Percentiles rank a stretch among this genome's conserved stretches.
Evolutionary conservation across 2,113 vertebrate genomes (phyloP).

Genomic region (Carollia perspicillata): DNA sequence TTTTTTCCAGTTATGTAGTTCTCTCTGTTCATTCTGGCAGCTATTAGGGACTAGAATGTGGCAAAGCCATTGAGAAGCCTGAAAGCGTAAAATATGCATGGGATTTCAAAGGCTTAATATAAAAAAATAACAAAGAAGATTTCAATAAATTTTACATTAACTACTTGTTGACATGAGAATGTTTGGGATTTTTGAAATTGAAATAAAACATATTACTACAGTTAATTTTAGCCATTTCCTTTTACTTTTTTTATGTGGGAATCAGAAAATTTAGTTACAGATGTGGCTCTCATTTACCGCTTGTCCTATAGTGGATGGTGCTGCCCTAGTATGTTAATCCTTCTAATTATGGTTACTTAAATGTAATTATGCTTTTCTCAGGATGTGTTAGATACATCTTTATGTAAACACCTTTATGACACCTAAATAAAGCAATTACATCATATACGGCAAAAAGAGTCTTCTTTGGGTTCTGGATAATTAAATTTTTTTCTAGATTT

Average conservation of each 20-base stretch:
- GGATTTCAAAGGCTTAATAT: neutral
- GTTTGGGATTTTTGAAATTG: too few species aligned
- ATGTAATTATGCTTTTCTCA: neutral
- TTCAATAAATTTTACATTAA: too few species aligned
- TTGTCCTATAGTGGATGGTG: neutral
- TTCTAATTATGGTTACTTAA: neutral
- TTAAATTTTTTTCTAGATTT: neutral
- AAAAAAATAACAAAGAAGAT: neutral
- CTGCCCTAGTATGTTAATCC: neutral
- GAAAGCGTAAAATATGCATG: neutral
- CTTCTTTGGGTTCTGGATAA: neutral
- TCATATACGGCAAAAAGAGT: neutral
- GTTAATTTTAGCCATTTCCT: neutral
- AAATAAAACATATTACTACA: too few species aligned
- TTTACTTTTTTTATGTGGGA: neutral
- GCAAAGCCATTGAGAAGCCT: accelerated
- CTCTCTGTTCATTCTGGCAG: neutral
- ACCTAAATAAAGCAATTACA: neutral
- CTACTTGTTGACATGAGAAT: too few species aligned
- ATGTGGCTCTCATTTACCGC: neutral
- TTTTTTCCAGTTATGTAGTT: neutral
- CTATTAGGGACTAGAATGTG: accelerated
- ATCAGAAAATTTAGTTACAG: neutral
- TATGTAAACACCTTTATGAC: neutral
- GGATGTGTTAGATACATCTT: neutral